These are phyloP conservation scores for Limanda limanda DNA, from an alignment of 2,113 vertebrate species.

Conservation along the genomic window DNA sequence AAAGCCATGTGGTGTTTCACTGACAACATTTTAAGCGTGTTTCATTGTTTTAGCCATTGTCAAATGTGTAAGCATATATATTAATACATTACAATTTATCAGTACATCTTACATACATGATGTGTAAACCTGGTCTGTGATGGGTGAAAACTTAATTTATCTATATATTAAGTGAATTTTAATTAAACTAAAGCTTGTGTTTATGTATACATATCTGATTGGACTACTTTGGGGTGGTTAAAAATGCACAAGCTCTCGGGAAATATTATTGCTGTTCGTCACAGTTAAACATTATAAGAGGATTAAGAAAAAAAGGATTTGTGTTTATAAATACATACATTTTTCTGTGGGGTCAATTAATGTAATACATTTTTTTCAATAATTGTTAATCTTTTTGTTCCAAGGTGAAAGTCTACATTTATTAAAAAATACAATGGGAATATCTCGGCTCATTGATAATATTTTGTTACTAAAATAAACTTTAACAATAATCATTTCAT, in stretches of 20 bases:
- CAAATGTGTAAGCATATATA: no score
- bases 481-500: slow-evolving; percentile 52
- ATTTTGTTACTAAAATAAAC: slow-evolving; percentile 75
- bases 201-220: not conserved
- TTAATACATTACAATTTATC: no score
- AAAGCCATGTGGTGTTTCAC: no score
- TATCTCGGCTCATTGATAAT: slow-evolving; percentile 33
- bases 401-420: not conserved
- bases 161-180: no score
- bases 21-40: no score
- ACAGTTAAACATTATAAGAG: not conserved
- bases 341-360: not conserved
- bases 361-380: not conserved
- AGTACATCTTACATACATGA: no score
- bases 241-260: not conserved
- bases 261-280: not conserved
- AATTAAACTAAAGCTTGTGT: not conserved
- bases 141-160: no score
- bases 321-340: not conserved
- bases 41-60: no score
- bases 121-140: no score
- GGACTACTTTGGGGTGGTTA: not conserved
- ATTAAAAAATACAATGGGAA: not conserved
- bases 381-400: not conserved
- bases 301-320: not conserved